Evolutionary conservation across 2,797 vertebrate genomes (phyloP).

Genomic region (Galago senegalensis): DNA sequence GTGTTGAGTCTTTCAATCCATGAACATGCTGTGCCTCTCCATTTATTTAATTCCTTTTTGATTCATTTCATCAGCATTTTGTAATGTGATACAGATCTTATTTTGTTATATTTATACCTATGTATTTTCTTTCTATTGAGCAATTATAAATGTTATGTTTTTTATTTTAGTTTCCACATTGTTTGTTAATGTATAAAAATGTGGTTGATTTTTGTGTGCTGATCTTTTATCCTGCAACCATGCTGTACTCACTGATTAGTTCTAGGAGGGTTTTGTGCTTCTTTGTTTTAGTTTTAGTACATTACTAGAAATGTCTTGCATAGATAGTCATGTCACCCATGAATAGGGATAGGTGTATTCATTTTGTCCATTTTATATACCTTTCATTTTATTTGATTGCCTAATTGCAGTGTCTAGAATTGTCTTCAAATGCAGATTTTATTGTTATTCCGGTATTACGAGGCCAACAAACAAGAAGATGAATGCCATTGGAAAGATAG

Average conservation of each 20-base stretch:
- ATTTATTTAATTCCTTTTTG: not conserved
- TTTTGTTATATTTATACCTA: conserved; percentile 44
- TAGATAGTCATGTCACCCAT: not conserved
- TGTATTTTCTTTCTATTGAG: conserved; percentile 45
- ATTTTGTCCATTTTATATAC: conserved; percentile 9
- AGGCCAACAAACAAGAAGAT: not conserved
- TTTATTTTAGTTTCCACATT: conserved; percentile 9
- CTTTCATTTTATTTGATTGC: not conserved
- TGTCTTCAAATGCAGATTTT: not conserved
- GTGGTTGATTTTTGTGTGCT: not conserved
- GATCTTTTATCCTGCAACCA: not conserved
- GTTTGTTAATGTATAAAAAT: not conserved
- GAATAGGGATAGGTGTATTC: not conserved
- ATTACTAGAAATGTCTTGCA: not conserved
- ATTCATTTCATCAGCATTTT: conserved; percentile 19
- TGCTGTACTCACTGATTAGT: not conserved
- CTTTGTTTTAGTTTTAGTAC: not conserved
- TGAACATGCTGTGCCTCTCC: not conserved
- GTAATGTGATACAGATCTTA: not conserved
- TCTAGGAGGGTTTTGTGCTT: not conserved
- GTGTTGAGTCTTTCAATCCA: not conserved
- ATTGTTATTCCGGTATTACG: not conserved
- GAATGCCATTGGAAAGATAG: not conserved
- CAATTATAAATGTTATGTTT: not conserved
- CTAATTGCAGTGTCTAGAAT: not conserved